These are phyloP conservation scores for Drosophila borborema DNA, from an alignment of 2,888 invertebrate genomes.

Conservation along the genomic window DNA sequence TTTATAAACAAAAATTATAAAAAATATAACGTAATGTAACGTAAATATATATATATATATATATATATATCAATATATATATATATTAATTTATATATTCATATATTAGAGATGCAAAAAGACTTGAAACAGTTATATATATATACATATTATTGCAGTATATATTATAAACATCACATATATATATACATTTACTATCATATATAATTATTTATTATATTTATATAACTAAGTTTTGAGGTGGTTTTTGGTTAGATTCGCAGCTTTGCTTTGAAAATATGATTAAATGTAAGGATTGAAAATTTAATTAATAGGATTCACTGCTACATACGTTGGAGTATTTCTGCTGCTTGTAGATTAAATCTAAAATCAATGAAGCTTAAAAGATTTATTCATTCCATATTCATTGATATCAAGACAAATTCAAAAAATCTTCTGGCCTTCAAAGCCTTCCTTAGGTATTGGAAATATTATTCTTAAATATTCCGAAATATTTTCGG, in stretches of 20 bases:
- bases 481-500: not conserved
- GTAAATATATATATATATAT: conserved; percentile 41
- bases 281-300: not conserved
- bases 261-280: not conserved
- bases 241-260: not conserved
- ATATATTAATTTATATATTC: conserved; percentile 79
- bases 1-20: conserved; percentile 44
- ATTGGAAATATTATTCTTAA: not conserved
- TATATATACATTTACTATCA: conserved; percentile 28
- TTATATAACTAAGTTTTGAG: conserved; percentile 5
- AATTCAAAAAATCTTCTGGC: not conserved
- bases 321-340: not conserved
- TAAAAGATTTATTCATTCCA: too few relatives aligned
- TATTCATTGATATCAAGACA: too few relatives aligned
- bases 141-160: conserved; percentile 67
- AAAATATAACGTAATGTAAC: conserved; percentile 49
- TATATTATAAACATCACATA: conserved; percentile 67
- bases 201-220: conserved; percentile 38
- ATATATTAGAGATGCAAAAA: conserved; percentile 80
- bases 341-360: not conserved
- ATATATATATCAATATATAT: not conserved
- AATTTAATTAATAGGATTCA: not conserved
- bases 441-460: not conserved
- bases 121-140: conserved; percentile 78
- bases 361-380: not conserved